These are phyloP conservation scores for Phymatocera aterrima DNA, from an alignment of 2,888 invertebrate species.

Conservation along the genomic window DNA sequence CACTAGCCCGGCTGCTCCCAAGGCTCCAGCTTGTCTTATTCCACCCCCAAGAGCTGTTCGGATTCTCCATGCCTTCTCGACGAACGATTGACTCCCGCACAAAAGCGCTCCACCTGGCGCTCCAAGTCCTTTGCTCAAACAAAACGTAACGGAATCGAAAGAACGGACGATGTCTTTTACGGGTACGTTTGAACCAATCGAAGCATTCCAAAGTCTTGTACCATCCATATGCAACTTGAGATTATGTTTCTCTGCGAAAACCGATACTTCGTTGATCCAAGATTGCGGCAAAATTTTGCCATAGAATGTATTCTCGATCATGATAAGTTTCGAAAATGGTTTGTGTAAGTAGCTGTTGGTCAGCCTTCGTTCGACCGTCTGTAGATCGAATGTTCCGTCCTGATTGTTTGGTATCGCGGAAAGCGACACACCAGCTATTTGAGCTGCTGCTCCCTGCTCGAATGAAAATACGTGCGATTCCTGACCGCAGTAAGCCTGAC, in stretches of 20 bases:
- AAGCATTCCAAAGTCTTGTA: constrained; percentile 94
- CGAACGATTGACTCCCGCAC: constrained; percentile 85
- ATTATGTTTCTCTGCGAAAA: constrained; percentile 80
- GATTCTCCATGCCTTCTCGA: constrained; percentile 84
- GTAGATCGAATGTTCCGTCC: constrained; percentile 91
- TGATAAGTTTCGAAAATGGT: constrained; percentile 86
- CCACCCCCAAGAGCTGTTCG: constrained; percentile 95
- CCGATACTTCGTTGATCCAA: constrained; percentile 85
- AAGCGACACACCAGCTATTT: constrained; percentile 87
- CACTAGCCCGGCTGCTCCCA: constrained; percentile 93
- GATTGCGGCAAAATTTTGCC: constrained; percentile 88
- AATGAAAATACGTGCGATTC: constrained; percentile 89
- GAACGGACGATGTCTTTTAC: constrained; percentile 82
- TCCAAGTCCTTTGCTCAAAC: constrained; percentile 94
- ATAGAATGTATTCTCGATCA: constrained; percentile 95
- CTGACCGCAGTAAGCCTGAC: constrained; percentile 92
- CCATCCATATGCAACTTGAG: constrained; percentile 94
- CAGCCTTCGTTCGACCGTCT: constrained; percentile 81
- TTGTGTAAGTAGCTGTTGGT: constrained; percentile 87
- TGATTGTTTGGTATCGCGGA: constrained; percentile 83
- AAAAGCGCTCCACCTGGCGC: constrained; percentile 93
- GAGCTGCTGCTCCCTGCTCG: constrained; percentile 90
- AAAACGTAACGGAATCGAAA: constrained; percentile 90
- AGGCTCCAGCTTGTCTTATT: constrained; percentile 93
- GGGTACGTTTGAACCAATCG: constrained; percentile 81